A percentile compares a stretch with the other conserved stretches of the same genome.
Conservation (phyloP, 2,113 vertebrate genomes). For the Rutilus rutilus region DNA sequence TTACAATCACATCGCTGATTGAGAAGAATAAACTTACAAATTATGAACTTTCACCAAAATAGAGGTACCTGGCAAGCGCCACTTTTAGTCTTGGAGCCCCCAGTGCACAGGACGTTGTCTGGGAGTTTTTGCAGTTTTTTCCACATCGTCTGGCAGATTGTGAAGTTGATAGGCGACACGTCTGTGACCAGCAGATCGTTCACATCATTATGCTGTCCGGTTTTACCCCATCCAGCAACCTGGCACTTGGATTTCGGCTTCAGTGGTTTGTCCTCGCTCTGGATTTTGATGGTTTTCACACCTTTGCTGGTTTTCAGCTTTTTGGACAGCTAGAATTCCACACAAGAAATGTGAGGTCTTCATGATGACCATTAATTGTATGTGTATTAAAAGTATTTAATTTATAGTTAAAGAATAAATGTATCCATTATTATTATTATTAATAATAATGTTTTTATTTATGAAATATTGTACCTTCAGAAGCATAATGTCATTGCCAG, state of each 20-base stretch:
- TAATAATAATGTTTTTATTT: too few relatives aligned
- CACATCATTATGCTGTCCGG: accelerated
- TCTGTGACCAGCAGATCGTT: conserved; percentile 52
- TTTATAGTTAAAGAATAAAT: too few relatives aligned
- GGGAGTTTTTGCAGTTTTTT: neutral
- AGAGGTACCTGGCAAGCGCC: conserved; percentile 69
- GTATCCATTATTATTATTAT: too few relatives aligned
- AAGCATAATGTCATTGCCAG: conserved; percentile 74
- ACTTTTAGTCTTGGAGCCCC: conserved; percentile 42
- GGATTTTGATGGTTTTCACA: conserved; percentile 45
- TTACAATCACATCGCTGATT: neutral
- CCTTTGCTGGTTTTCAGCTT: neutral
- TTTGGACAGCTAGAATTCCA: conserved; percentile 62
- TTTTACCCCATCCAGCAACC: conserved; percentile 69
- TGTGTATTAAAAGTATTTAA: too few relatives aligned
- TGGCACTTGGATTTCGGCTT: conserved; percentile 63
- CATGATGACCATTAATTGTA: neutral
- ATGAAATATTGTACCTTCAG: conserved; percentile 66
- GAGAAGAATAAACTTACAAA: neutral
- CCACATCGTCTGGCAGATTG: conserved; percentile 55
- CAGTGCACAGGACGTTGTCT: conserved; percentile 62
- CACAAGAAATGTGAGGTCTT: neutral
- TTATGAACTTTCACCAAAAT: neutral
- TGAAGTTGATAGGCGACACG: conserved; percentile 50
- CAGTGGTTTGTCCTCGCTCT: conserved; percentile 62